Percentiles rank a stretch among this genome's conserved stretches.
Conservation (phyloP, 2,113 vertebrate species). For the Ptychochromis oligacanthus region DNA sequence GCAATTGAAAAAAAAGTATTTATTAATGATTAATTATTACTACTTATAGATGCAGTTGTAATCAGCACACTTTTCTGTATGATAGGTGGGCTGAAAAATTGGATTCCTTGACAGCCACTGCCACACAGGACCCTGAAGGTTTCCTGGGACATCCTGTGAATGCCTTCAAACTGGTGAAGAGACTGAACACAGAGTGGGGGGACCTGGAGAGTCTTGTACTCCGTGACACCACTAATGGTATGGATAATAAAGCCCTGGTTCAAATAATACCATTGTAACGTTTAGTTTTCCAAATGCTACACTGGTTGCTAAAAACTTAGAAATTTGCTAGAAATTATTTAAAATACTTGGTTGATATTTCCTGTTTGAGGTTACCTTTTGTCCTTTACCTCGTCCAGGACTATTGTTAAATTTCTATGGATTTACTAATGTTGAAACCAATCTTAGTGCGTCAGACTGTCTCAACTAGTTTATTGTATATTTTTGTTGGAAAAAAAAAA, state of each 20-base stretch:
- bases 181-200: slow-evolving; percentile 95
- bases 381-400: not conserved
- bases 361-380: not conserved
- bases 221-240: slow-evolving; percentile 95
- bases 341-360: not conserved
- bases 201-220: slow-evolving; percentile 94
- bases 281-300: not conserved
- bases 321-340: not conserved
- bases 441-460: not conserved
- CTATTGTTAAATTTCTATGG: not conserved
- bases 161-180: slow-evolving; percentile 97
- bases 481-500: too few species aligned
- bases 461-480: not conserved
- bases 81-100: slow-evolving; percentile 94
- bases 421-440: not conserved
- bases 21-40: too few species aligned
- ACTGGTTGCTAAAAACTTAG: not conserved
- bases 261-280: not conserved
- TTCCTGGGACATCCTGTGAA: slow-evolving; percentile 98
- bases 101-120: slow-evolving; percentile 86
- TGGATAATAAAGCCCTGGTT: slow-evolving; percentile 10
- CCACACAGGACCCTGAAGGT: slow-evolving; percentile 92
- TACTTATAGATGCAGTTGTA: not conserved
- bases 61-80: not conserved
- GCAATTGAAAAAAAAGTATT: too few species aligned